Base-by-base conservation (phyloP, 2,113 vertebrate genomes). In the Pseudorhombus dupliciocellatus region DNA sequence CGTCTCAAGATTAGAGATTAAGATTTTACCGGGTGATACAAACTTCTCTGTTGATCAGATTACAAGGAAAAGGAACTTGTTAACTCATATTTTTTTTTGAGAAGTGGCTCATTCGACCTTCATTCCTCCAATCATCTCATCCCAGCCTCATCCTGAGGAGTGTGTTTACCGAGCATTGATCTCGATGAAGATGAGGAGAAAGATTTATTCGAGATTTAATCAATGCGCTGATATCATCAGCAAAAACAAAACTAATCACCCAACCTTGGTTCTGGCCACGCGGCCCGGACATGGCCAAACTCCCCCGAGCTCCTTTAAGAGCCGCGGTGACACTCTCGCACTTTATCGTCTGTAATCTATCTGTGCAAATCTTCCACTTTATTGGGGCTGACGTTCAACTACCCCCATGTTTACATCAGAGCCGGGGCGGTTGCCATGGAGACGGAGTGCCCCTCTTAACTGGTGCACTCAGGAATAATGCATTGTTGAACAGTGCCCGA, bases 381-480 rank as follows among this genome's bases (percentile, higher is more conserved):
- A 86, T 79, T 77, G 81, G 75, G 84, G 73, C 71, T 57, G 76
- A 85, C 65, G 72, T 85, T 88, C 71, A 79, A 84, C 90, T 87
- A 88, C 86, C 90, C 87, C 88, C 82, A 80, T 90, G 89, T 92
- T 90, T 91, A 91, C 89, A 91, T 89, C 82, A 80, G 81, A 88
- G 80, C 69, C 46, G 28, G 81, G 84, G 79, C 67, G 84, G 91
- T 91, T 90, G 76, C 90, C 75, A 92, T 91, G 89, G 89, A 85
- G 85, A 92, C 40, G 90, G 87, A 90, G 91, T 90, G 85, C 89
- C 91, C 91, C 91, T 91, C 91, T 92, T 91, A 92, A 92, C 91
- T 87, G 89, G 89, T 88, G 90, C 91, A 92, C 91, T 92, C 91
- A 92, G 90, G 89, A 91, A 92, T 92, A 92, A 92, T 92, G 90